Evolutionary conservation across 1,140 invertebrate species (phyloP).

Genomic region (Lepidurus packardi): DNA sequence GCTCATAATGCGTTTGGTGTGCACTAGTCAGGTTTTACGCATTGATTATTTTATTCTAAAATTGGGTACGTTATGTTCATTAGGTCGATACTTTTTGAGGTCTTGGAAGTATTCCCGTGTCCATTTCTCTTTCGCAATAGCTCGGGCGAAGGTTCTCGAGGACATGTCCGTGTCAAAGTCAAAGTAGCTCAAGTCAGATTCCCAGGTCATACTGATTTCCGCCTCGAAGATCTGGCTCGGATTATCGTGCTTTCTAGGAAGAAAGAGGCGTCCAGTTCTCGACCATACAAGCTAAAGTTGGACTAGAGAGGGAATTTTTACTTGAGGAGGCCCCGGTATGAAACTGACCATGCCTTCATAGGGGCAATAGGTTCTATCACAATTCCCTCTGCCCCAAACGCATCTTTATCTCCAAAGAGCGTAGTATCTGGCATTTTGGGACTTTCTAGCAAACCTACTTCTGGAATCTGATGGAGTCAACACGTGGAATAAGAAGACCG

Average conservation of each 20-base stretch:
- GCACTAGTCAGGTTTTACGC: slow-evolving; percentile 46
- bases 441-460: slow-evolving; percentile 57
- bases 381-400: slow-evolving; percentile 59
- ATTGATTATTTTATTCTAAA: background rate
- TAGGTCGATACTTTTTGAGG: slow-evolving; percentile 52
- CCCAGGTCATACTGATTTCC: slow-evolving; percentile 44
- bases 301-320: slow-evolving; percentile 39
- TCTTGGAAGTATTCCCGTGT: slow-evolving; percentile 57
- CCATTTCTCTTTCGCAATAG: slow-evolving; percentile 60
- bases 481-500: background rate
- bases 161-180: slow-evolving; percentile 62
- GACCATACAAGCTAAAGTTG: background rate
- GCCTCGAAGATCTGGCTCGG: slow-evolving; percentile 39
- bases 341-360: slow-evolving; percentile 60
- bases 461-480: slow-evolving; percentile 49
- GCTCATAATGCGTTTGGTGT: slow-evolving; percentile 68
- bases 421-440: slow-evolving; percentile 60
- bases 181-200: slow-evolving; percentile 47
- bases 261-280: background rate
- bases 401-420: slow-evolving; percentile 47
- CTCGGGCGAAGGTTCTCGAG: slow-evolving; percentile 51
- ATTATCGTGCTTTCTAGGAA: slow-evolving; percentile 30
- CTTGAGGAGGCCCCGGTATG: slow-evolving; percentile 60
- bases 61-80: slow-evolving; percentile 31
- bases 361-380: slow-evolving; percentile 54